These are phyloP conservation scores for Thecophora atra DNA, from an alignment of 2,888 invertebrate species.

Conservation along the genomic window DNA sequence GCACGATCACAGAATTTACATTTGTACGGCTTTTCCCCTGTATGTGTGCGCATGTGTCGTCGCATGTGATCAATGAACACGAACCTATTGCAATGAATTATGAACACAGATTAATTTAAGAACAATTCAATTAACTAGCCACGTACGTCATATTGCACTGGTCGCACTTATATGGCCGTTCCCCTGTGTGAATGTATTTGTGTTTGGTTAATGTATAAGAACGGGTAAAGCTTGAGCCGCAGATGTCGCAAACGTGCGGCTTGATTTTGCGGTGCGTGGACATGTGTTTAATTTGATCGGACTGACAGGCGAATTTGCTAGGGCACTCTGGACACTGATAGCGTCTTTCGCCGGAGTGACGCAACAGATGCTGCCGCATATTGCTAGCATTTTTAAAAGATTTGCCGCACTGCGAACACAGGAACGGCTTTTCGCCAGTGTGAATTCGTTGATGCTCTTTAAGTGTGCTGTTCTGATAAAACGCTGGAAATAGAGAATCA, in stretches of 20 bases:
- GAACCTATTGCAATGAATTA: constrained; percentile 70
- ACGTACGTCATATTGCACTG: constrained; percentile 50
- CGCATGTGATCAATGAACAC: constrained; percentile 69
- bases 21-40: constrained; percentile 68
- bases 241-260: constrained; percentile 73
- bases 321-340: constrained; percentile 70
- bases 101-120: constrained; percentile 67
- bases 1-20: constrained; percentile 69
- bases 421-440: constrained; percentile 68
- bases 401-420: constrained; percentile 70
- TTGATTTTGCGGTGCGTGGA: constrained; percentile 68
- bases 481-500: no score
- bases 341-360: constrained; percentile 70
- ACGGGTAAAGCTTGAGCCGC: constrained; percentile 71
- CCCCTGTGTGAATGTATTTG: constrained; percentile 72
- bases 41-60: constrained; percentile 70
- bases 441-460: constrained; percentile 70
- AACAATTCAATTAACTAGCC: background rate
- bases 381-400: constrained; percentile 69
- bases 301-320: constrained; percentile 70
- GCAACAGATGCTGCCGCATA: constrained; percentile 69
- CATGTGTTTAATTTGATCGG: constrained; percentile 67
- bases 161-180: constrained; percentile 55
- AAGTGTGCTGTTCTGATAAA: constrained; percentile 68
- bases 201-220: constrained; percentile 72